Conservation (phyloP, 2,113 vertebrate species). For the Myrmecophaga tridactyla region DNA sequence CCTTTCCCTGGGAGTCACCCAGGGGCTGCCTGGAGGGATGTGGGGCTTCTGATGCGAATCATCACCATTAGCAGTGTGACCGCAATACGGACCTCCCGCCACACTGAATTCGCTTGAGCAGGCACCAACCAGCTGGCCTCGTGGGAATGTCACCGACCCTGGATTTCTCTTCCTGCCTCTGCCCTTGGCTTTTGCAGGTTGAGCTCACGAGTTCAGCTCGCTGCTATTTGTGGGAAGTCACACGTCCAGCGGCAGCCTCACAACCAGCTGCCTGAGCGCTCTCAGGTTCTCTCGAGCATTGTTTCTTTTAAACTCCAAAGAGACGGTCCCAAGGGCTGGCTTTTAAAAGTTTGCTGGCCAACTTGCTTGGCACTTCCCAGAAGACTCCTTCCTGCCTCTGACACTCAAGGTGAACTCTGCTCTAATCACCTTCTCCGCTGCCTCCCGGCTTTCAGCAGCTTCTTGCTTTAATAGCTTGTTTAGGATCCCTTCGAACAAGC, state of each 20-base stretch:
- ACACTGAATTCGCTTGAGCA: constrained; percentile 37
- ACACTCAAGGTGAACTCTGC: constrained; percentile 47
- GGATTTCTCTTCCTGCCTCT: constrained; percentile 8
- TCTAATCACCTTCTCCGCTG: constrained; percentile 6
- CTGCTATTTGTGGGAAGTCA: neutral
- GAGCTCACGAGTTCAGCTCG: neutral
- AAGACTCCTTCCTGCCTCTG: neutral
- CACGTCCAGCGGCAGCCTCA: neutral
- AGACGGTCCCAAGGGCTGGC: neutral
- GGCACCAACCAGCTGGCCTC: neutral
- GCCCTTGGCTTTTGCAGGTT: constrained; percentile 2
- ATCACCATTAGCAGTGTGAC: neutral
- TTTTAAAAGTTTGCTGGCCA: constrained; percentile 62
- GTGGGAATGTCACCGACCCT: neutral
- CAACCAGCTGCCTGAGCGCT: neutral
- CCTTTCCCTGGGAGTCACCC: constrained; percentile 22
- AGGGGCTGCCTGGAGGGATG: neutral
- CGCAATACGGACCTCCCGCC: constrained; percentile 31
- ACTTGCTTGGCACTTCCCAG: constrained; percentile 7
- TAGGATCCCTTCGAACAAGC: constrained; percentile 50
- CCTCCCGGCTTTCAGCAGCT: neutral
- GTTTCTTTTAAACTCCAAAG: neutral
- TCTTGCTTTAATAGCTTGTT: constrained; percentile 66
- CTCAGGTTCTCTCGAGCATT: neutral
- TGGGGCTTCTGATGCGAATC: constrained; percentile 30